Conservation (phyloP, 2,888 invertebrate genomes). For the Xestobium rufovillosum region DNA sequence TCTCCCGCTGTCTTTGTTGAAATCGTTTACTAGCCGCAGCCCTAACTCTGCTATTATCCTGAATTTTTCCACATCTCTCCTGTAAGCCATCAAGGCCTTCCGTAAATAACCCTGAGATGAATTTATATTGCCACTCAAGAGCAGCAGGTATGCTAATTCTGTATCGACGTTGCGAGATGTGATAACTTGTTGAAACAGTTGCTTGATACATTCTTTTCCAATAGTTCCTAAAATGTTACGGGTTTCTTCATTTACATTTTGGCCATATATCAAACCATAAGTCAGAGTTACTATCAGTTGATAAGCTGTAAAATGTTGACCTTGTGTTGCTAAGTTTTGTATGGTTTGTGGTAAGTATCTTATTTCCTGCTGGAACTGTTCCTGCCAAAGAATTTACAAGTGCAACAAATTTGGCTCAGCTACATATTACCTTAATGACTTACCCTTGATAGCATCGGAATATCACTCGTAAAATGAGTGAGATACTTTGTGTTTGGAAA, state of each 20-base stretch:
- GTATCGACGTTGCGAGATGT: conserved; percentile 36
- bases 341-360: conserved; percentile 25
- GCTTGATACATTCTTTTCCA: conserved; percentile 26
- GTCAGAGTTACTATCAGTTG: conserved; percentile 26
- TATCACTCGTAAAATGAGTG: conserved; percentile 15
- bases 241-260: conserved; percentile 13
- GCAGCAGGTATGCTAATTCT: conserved; percentile 36
- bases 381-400: conserved; percentile 21
- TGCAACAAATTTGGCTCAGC: conserved; percentile 1
- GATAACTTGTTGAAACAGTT: conserved; percentile 38
- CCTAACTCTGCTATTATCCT: conserved; percentile 26
- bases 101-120: conserved; percentile 20
- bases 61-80: conserved; percentile 30
- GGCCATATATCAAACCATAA: conserved; percentile 18
- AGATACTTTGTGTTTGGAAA: conserved; percentile 18
- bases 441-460: conserved; percentile 12
- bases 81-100: conserved; percentile 26
- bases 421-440: conserved; percentile 7
- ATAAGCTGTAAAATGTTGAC: conserved; percentile 29
- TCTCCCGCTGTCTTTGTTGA: conserved; percentile 18
- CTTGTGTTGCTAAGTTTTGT: conserved; percentile 29
- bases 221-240: conserved; percentile 19
- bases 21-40: conserved; percentile 23
- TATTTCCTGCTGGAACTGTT: conserved; percentile 26
- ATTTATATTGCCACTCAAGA: conserved; percentile 28